Base-by-base conservation (phyloP, 2,888 invertebrate species). In the Sphecodes monilicornis region DNA sequence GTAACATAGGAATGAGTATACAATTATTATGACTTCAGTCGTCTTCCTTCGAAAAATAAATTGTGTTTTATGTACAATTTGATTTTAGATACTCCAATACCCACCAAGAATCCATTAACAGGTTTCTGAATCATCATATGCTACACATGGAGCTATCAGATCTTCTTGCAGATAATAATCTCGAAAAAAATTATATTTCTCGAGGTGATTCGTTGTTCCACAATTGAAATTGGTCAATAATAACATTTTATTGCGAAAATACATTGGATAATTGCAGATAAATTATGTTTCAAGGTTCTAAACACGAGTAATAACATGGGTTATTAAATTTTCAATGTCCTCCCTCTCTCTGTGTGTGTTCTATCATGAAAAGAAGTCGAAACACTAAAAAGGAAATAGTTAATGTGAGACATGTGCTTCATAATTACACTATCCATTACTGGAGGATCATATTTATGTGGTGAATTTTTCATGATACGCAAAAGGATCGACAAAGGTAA, bases 401-500 rank as follows among this genome's bases (percentile, higher is more conserved):
- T 50, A 50, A 50, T 50, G 50, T 3, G n/a, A 50, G n/a, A 50
- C 50, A 0, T 10, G 50, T 50, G 2, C 22, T 50, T 50, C 50
- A 50, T 50, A 50, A 50, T 50, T 50, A 50, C 50, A 10, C 50
- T 50, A 50, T 50, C 50, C 50, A 50, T 70, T 70, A 18, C 26
- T 29, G 26, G 26, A 41, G 18, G 70, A 41, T 57, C 41, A 69
- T 41, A 69, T 69, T 69, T 69, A 41, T 69, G 39, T 26, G 39
- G 8, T n/a, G 50, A n/a, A 50, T 69, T 39, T 69, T 69, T 41
- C 39, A 41, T 43, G 39, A 69, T 69, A 41, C 69, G 69, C 69
- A 69, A 69, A 50, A 50, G 50, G 50, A 50, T 50, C 50, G 50
- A 50, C 50, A 50, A 50, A 50, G 50, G n/a, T 50, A 50, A 50